Evolutionary conservation across 2,888 invertebrate genomes (phyloP).

Genomic region (Machimus rusticus): DNA sequence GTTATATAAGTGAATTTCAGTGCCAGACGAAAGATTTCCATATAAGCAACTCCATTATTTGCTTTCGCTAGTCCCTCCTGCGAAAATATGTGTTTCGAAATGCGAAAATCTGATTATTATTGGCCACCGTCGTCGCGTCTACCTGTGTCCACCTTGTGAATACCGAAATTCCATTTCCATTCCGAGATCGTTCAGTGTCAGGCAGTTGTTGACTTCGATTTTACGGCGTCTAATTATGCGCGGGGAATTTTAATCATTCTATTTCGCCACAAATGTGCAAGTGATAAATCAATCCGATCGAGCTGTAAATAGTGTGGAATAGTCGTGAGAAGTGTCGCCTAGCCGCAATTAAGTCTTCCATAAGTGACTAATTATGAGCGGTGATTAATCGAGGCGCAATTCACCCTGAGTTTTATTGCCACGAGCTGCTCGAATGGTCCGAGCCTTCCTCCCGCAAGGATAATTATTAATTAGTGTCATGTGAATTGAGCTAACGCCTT

Average conservation of each 20-base stretch:
- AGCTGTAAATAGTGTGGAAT: background rate
- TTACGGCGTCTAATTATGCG: conserved; percentile 2
- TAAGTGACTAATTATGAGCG: conserved; percentile 18
- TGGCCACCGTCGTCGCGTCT: background rate
- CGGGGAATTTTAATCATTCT: background rate
- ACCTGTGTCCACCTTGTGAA: conserved; percentile 15
- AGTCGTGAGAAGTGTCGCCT: background rate
- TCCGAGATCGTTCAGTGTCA: background rate
- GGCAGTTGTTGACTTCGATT: conserved; percentile 5
- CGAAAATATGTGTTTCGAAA: background rate
- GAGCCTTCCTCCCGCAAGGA: background rate
- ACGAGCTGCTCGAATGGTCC: background rate
- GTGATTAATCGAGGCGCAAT: conserved; percentile 15
- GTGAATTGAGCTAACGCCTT: background rate
- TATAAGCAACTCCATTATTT: background rate
- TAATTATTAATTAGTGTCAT: background rate
- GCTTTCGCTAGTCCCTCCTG: background rate
- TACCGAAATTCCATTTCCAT: conserved; percentile 28
- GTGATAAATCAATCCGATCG: background rate
- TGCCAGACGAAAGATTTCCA: conserved; percentile 4
- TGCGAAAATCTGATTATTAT: background rate
- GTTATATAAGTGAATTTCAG: conserved; percentile 3
- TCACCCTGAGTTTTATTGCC: conserved; percentile 16
- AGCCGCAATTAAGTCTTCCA: conserved; percentile 16
- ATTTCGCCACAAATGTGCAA: background rate